Evolutionary conservation across 2,113 vertebrate genomes (phyloP), one percentile per base, ranked within the genome.

Genomic region (Accipiter virgatus): DNA sequence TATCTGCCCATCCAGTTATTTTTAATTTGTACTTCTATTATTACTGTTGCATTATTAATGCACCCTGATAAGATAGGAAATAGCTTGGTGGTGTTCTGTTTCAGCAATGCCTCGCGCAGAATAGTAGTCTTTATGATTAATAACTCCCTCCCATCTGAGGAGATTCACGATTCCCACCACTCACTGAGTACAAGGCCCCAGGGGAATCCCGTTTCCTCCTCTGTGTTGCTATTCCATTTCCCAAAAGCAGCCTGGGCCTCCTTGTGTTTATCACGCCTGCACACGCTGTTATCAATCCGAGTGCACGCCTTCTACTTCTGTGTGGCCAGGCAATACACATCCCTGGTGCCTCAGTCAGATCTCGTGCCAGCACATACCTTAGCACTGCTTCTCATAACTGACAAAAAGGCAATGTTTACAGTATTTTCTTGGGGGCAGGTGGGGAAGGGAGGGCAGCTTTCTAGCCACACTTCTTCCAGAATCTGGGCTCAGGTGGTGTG

Each of bases 41-140:
- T 92, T 68, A 83, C 81, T 77, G 45, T 56, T 97, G 88, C 93
- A 93, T 94, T 96, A 94, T 85, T 92, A 96, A 97, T 81, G 92
- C 63, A 87, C 86, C 80, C 88, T 43, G 91, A 95, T 96, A 94
- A 91, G 81, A 77, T n/a, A 96, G 95, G 86, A 96, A 96, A 94
- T 32, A 52, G 93, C 68, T 91, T 56, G 59, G 65, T 70, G 62
- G 73, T 40, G 43, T 45, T 97, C 93, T 93, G 67, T 90, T 93
- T 86, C 95, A 85, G 86, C 55, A 84, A 29, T 14, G 68, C 81
- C 71, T 97, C 20, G 6, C 61, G 52, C 2, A 6, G 81, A 38
- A n/a, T 74, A 81, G 77, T n/a, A 72, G 61, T 17, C 67, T 61
- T 91, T 66, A n/a, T 62, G 75, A 91, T 63, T 31, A 92, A 94